Base-by-base conservation (phyloP, 2,888 invertebrate species). In the Nomada ruficornis region DNA sequence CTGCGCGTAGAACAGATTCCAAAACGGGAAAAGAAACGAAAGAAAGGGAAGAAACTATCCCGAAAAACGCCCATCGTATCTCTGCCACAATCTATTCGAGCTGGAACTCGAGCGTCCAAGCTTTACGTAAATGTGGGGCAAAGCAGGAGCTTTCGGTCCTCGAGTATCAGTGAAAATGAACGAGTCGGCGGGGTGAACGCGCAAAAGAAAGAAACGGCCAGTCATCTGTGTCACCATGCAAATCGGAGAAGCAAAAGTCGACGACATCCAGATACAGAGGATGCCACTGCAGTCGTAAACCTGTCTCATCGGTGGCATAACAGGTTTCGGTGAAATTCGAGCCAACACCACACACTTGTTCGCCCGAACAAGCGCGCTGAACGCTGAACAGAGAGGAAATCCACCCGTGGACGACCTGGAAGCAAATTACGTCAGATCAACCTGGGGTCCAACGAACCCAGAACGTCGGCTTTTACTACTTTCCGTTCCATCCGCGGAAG, bases 321-420 rank as follows among this genome's bases (percentile, higher is more conserved):
- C 88, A 85, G 88, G 88, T 88, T 88, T 88, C 85, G 88, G 86
- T 88, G 88, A 88, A 88, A 88, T 88, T 88, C 83, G 88, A 80
- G 82, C 79, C 85, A 75, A 85, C 80, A 85, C 82, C 64, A 70
- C 26, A 47, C 68, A 36, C 36, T 36, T 36, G 63, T 57, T 26
- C 69, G 60, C 26, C 29, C 75, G 67, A 11, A 52, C 67, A 60
- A 60, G 60, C 70, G 68, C 68, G 67, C 80, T n/a, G 75, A 68
- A 72, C 73, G 79, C 75, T 72, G 52, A 81, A 83, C 85, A 78
- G 77, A 86, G 86, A 88, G 86, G 88, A 88, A 88, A 88, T 88
- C 83, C 86, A 88, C 86, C 84, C 88, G 86, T 87, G 88, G 86
- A 84, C 76, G 88, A 88, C 88, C 88, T 88, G 87, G 85, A 86